A percentile compares a stretch with the other conserved stretches of the same genome.
Evolutionary conservation across 2,888 invertebrate species (phyloP).

Genomic region (Patella ulyssiponensis): DNA sequence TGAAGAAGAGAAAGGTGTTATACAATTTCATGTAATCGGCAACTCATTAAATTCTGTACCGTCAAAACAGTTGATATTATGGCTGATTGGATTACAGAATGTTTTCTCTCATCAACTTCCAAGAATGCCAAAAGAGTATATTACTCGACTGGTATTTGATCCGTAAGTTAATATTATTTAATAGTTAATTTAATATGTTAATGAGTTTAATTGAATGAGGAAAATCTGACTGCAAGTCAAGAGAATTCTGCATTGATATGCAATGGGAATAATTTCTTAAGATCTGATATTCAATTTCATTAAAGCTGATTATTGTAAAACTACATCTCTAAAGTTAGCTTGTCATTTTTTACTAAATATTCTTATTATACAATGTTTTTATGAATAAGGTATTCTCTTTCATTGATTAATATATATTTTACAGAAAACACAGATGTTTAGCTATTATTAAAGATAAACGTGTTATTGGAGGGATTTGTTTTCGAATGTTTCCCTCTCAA

Average conservation of each 20-base stretch:
- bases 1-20: conserved; percentile 89
- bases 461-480: conserved; percentile 98
- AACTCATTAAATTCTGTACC: conserved; percentile 87
- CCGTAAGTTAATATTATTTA: conserved; percentile 64
- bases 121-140: conserved; percentile 97
- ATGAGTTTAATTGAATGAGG: background rate
- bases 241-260: too few relatives aligned
- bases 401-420: conserved; percentile 16
- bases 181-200: background rate
- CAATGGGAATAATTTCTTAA: too few relatives aligned
- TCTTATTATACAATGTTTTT: too few relatives aligned
- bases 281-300: too few relatives aligned
- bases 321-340: too few relatives aligned
- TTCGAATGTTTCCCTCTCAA: conserved; percentile 92
- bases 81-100: conserved; percentile 93
- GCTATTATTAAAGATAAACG: conserved; percentile 85
- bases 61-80: conserved; percentile 91
- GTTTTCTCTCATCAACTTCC: conserved; percentile 96
- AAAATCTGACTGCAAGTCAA: background rate
- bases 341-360: too few relatives aligned
- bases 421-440: conserved; percentile 88
- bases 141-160: conserved; percentile 94
- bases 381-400: too few relatives aligned
- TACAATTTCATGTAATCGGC: conserved; percentile 93
- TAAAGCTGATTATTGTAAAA: too few relatives aligned